These are phyloP conservation scores for Dorcus hopei DNA, from an alignment of 2,888 invertebrate species.

Conservation along the genomic window DNA sequence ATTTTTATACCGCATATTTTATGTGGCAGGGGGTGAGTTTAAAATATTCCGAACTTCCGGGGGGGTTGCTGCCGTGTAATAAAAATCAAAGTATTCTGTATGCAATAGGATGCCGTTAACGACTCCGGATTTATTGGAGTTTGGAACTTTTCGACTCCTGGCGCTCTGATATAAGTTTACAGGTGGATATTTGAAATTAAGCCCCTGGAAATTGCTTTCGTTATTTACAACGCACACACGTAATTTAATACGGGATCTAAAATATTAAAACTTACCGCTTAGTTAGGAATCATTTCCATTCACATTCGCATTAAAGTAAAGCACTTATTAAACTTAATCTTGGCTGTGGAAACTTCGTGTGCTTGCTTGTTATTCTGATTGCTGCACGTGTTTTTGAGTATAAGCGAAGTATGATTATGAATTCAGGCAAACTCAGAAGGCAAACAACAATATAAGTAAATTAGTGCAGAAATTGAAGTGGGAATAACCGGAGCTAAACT, in stretches of 20 bases:
- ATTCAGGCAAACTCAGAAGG: too few species aligned
- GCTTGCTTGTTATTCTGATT: too few species aligned
- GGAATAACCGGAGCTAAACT: neutral
- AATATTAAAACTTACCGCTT: too few species aligned
- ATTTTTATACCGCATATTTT: neutral
- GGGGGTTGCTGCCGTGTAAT: neutral
- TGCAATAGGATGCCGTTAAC: slow-evolving; percentile 39
- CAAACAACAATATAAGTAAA: neutral
- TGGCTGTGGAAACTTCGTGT: too few species aligned
- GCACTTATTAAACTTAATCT: too few species aligned
- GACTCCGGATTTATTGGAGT: slow-evolving; percentile 41
- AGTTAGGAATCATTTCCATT: too few species aligned
- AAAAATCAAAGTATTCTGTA: slow-evolving; percentile 39
- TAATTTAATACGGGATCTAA: too few species aligned
- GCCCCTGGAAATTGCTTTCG: neutral
- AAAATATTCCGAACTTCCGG: too few species aligned
- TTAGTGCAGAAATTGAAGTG: neutral
- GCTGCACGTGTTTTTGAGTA: too few species aligned
- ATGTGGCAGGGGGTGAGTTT: neutral
- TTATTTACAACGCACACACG: neutral
- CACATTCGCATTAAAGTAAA: too few species aligned
- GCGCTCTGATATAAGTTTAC: neutral
- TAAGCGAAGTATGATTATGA: too few species aligned
- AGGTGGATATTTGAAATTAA: neutral
- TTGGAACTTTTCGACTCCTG: slow-evolving; percentile 9